Evolutionary conservation across 2,888 invertebrate species (phyloP).

Genomic region (Chymomyza procnemis): DNA sequence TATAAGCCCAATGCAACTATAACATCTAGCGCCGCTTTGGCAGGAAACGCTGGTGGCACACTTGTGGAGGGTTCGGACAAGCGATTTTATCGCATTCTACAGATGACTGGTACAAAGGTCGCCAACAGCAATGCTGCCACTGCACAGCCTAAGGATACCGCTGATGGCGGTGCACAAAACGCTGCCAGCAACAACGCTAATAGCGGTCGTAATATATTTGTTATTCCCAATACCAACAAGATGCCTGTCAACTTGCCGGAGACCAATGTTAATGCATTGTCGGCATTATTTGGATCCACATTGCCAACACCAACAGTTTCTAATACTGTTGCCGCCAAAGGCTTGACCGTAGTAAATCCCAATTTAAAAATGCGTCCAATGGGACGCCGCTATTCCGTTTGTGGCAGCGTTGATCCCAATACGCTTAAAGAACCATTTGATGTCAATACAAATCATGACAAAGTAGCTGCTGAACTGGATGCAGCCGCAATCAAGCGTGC

Average conservation of each 20-base stretch:
- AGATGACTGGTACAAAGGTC: background rate
- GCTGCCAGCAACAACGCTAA: background rate
- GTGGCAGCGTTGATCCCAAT: slow-evolving; percentile 30
- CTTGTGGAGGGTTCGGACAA: slow-evolving; percentile 9
- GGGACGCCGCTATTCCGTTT: slow-evolving; percentile 49
- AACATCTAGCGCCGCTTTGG: slow-evolving; percentile 29
- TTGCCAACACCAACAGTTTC: background rate
- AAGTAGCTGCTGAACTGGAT: background rate
- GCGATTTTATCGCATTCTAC: slow-evolving; percentile 43
- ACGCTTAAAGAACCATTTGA: background rate
- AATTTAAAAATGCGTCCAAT: slow-evolving; percentile 32
- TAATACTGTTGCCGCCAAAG: background rate
- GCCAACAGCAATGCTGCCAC: background rate
- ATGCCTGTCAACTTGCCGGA: background rate
- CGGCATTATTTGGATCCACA: background rate
- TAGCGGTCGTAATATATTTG: background rate
- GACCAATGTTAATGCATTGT: background rate
- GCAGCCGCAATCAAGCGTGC: too few species aligned
- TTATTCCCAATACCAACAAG: background rate
- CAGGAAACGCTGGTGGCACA: background rate
- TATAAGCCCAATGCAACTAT: slow-evolving; percentile 32
- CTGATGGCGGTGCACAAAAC: background rate
- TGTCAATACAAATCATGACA: background rate
- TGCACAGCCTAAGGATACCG: slow-evolving; percentile 33
- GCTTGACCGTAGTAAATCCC: background rate